These are phyloP conservation scores for Puntigrus tetrazona DNA, from an alignment of 2,113 vertebrate genomes.

Conservation along the genomic window DNA sequence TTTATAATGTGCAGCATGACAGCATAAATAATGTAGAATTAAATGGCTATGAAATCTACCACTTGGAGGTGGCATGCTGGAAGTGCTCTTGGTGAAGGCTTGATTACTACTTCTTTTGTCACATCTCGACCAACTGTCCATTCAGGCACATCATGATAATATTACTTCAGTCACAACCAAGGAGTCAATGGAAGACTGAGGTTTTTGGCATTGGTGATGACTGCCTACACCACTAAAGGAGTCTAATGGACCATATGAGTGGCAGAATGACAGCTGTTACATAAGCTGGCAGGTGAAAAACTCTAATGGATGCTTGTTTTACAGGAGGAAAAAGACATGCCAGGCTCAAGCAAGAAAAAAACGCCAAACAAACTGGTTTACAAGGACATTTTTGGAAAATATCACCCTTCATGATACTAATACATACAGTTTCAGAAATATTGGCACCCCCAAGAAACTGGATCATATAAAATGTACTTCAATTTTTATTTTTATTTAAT, in stretches of 20 bases:
- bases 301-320: neutral
- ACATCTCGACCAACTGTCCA: neutral
- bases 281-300: neutral
- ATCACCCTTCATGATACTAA: neutral
- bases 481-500: too few species aligned
- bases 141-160: neutral
- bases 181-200: neutral
- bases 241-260: neutral
- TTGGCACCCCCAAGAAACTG: neutral
- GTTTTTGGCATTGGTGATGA: neutral
- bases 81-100: neutral
- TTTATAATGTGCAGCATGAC: neutral
- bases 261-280: conserved; percentile 2
- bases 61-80: neutral
- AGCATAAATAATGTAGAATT: conserved; percentile 17
- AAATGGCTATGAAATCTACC: neutral
- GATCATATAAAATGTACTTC: neutral
- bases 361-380: neutral
- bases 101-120: neutral
- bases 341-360: neutral
- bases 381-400: neutral
- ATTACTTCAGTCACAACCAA: neutral
- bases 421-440: too few species aligned
- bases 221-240: neutral
- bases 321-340: neutral